phyloP scores from a whole-genome alignment of 1,140 invertebrate species.

The Eciton burchellii region DNA sequence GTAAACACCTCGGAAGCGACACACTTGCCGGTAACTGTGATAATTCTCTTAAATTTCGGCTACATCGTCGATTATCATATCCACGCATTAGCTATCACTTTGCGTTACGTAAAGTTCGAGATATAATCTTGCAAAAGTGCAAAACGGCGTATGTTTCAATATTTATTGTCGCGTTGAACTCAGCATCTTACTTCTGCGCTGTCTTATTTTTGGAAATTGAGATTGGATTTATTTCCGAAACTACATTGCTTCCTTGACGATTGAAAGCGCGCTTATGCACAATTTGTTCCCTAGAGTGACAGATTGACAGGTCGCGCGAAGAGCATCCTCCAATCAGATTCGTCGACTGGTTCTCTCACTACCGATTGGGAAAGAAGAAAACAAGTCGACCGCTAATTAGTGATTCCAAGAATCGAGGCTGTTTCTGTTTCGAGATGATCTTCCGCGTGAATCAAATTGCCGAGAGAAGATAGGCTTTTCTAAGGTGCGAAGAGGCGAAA shows the following conservation, averaged over 20 bases:
- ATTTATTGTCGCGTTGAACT: neutral
- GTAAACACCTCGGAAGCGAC: slow-evolving; percentile 4
- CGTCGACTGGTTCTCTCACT: slow-evolving; percentile 51
- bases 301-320: slow-evolving; percentile 25
- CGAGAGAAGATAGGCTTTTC: slow-evolving; percentile 58
- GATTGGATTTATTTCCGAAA: neutral
- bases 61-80: no score
- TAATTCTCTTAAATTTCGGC: no score
- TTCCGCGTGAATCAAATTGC: slow-evolving; percentile 64
- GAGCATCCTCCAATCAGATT: slow-evolving; percentile 57
- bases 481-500: slow-evolving; percentile 67
- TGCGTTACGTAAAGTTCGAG: no score
- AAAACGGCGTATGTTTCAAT: neutral
- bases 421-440: slow-evolving; percentile 65
- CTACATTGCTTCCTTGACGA: neutral
- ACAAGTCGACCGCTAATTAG: slow-evolving; percentile 72
- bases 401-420: slow-evolving; percentile 72
- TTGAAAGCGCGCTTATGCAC: slow-evolving; percentile 37
- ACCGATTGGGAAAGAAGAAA: slow-evolving; percentile 71
- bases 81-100: no score
- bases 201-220: neutral
- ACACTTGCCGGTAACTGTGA: neutral
- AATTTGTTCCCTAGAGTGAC: slow-evolving; percentile 48
- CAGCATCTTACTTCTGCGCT: neutral
- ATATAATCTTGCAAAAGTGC: no score